Percentiles rank a stretch among this genome's conserved stretches.
phyloP scores from a whole-genome alignment of 2,797 vertebrate species.

The Hydrocynus forskahlii region DNA sequence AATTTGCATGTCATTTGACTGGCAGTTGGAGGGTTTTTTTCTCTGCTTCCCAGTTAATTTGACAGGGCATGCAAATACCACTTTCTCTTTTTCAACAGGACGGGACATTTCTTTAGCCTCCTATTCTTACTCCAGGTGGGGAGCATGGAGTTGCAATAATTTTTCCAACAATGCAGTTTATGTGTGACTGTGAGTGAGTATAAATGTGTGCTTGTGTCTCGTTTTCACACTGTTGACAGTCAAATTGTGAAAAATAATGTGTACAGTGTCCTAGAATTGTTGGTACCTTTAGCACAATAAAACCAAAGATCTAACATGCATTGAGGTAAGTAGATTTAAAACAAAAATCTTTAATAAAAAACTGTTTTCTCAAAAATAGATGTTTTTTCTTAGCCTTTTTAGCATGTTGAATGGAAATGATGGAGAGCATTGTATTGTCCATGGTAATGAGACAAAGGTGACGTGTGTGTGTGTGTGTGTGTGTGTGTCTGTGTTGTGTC shows the following conservation, averaged over 20 bases:
- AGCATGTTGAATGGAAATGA: too few species aligned
- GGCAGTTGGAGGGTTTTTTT: constrained; percentile 76
- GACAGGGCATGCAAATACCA: constrained; percentile 70
- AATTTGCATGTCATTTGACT: constrained; percentile 79
- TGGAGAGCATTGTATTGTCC: not conserved
- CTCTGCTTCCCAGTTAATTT: constrained; percentile 58
- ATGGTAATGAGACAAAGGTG: not conserved
- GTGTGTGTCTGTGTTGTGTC: too few species aligned
- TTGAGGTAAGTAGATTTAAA: too few species aligned
- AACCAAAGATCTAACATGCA: too few species aligned
- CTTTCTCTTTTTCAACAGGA: constrained; percentile 35
- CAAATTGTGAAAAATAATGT: not conserved
- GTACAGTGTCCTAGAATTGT: not conserved
- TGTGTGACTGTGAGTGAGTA: not conserved
- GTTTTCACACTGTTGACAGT: constrained; percentile 12
- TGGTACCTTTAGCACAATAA: not conserved
- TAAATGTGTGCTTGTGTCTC: constrained; percentile 27
- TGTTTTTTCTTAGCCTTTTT: not conserved
- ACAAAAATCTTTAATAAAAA: not conserved
- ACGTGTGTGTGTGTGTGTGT: not conserved
- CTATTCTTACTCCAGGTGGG: constrained; percentile 10
- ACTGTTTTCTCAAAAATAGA: too few species aligned
- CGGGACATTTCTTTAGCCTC: constrained; percentile 12
- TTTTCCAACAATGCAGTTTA: not conserved
- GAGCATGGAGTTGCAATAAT: constrained; percentile 4